Evolutionary conservation across 2,888 invertebrate species (phyloP).

Genomic region (Rotaria sp.): DNA sequence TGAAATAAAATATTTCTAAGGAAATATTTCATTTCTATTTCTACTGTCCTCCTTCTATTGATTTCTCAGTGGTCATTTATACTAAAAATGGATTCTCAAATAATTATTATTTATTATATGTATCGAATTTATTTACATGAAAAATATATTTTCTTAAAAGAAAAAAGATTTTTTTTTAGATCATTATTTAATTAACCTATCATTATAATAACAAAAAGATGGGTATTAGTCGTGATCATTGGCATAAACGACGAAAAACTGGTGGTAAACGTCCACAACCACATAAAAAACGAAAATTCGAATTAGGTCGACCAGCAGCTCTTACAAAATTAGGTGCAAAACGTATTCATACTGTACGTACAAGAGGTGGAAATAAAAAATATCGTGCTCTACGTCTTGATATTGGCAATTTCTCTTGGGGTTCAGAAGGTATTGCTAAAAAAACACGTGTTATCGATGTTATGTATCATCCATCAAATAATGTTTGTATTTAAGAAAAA

Average conservation of each 20-base stretch:
- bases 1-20: background rate
- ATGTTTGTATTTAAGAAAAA: constrained; percentile 53
- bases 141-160: too few species aligned
- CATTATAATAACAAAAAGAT: background rate
- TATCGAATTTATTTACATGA: too few species aligned
- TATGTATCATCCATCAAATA: constrained; percentile 98
- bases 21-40: background rate
- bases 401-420: constrained; percentile 93
- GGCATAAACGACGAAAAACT: constrained; percentile 97
- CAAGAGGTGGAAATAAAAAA: constrained; percentile 90
- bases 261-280: constrained; percentile 94
- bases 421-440: constrained; percentile 84
- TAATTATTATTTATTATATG: too few species aligned
- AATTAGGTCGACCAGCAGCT: constrained; percentile 95
- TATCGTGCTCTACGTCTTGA: constrained; percentile 91
- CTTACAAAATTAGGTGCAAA: constrained; percentile 91
- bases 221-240: constrained; percentile 98
- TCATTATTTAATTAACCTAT: background rate
- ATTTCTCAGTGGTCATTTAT: background rate
- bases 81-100: background rate
- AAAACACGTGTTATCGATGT: constrained; percentile 98
- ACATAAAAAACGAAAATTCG: constrained; percentile 99
- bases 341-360: constrained; percentile 86
- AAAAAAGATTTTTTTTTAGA: too few species aligned
- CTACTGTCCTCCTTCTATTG: background rate